phyloP scores from a whole-genome alignment of 1,140 invertebrate species.

The Lethrus apterus region DNA sequence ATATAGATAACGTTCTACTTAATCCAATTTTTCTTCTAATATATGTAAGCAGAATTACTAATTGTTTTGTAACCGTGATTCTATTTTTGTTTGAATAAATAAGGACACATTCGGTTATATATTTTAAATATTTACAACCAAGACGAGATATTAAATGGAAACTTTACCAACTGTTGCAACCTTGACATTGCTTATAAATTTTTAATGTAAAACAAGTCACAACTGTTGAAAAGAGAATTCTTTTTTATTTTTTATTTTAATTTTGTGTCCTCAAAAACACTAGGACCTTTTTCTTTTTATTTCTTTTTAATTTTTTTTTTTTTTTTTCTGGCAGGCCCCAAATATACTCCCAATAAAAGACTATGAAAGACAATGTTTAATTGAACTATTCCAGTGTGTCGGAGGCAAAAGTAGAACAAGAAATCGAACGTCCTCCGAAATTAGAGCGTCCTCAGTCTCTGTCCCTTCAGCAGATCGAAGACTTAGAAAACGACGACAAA shows the following conservation, averaged over 20 bases:
- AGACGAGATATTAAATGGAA: too few species aligned
- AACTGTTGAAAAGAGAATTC: conserved; percentile 6
- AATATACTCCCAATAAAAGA: conserved; percentile 32
- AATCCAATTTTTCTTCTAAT: too few species aligned
- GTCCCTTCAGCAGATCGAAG: conserved; percentile 42
- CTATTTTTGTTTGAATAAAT: too few species aligned
- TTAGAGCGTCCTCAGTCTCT: conserved; percentile 47
- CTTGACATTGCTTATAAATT: too few species aligned
- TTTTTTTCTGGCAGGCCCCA: conserved; percentile 31
- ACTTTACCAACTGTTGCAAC: too few species aligned
- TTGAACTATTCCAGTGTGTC: conserved; percentile 35
- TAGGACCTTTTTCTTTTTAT: conserved; percentile 12
- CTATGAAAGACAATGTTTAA: conserved; percentile 12
- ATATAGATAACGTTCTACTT: too few species aligned
- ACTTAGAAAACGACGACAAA: conserved; percentile 30
- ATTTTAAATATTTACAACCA: too few species aligned
- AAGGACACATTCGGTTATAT: too few species aligned
- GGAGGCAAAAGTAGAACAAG: conserved; percentile 9
- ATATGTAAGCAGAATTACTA: too few species aligned
- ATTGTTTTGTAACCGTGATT: too few species aligned
- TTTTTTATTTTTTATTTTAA: conserved; percentile 17
- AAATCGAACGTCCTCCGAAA: conserved; percentile 31
- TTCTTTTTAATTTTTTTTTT: conserved; percentile 25
- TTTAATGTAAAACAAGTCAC: not conserved
- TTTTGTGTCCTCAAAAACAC: conserved; percentile 10